Evolutionary conservation across 1,140 invertebrate genomes (phyloP), one percentile per base, ranked within the genome.

Genomic region (Ectropis grisescens): DNA sequence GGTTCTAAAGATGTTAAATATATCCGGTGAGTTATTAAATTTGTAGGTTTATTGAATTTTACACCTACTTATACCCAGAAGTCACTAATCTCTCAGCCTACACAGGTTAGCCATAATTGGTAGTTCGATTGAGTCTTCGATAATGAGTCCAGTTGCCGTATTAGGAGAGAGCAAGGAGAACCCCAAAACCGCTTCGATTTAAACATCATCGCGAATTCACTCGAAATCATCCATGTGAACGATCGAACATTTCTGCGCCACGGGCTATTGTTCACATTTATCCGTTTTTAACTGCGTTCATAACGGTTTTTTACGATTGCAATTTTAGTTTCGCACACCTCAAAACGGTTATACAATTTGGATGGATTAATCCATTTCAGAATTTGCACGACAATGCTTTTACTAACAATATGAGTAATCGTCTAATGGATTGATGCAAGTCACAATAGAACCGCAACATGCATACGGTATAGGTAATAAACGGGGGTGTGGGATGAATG

Each of bases 381-480:
- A 11, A 56, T 69, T 59, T 61, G 40, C 55, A 62, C 53, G 57
- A 70, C 55, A 71, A 70, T 55, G 48, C 33, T 39, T 41, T 36
- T 47, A 45, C 54, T 58, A 62, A 75, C 59, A 67, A 72, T 59
- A 53, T 46, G 40, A 46, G 28, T 79, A 75, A 75, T 71, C 67
- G 54, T 58, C 50, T 79, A 75, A 75, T 75, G 70, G 70, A 64
- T 68, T 69, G 64, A 64, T 60, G 59, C 49, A 41, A 55, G 52
- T 55, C 47, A 70, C 64, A 60, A 64, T 67, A 56, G 50, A 52
- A 64, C 66, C 67, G 60, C 68, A 66, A 72, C 60, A 68, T 67
- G 69, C 68, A 66, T 67, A 64, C 57, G 54, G 58, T 72, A 66
- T 61, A 67, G 57, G 58, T 58, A 71, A 75, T 75, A 70, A 61